phyloP scores from a whole-genome alignment of 2,113 vertebrate species.

The Isichthys henryi region DNA sequence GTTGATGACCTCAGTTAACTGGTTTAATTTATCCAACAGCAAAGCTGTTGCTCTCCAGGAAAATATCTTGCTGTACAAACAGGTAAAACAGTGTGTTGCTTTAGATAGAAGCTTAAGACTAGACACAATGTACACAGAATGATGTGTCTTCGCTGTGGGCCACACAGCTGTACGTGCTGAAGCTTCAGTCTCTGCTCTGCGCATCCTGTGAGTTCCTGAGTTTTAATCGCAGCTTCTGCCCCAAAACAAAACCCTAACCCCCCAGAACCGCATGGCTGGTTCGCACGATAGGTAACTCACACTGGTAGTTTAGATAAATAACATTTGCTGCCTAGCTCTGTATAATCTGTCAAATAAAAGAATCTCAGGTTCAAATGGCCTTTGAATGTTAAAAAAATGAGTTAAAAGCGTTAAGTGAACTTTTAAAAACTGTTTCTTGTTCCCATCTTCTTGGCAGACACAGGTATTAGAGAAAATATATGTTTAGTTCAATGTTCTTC shows the following conservation, averaged over 20 bases:
- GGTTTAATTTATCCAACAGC: neutral
- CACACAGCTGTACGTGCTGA: neutral
- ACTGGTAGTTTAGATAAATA: neutral
- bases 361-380: neutral
- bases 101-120: neutral
- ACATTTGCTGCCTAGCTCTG: neutral
- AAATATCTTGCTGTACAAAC: neutral
- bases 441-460: neutral
- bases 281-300: neutral
- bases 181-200: neutral
- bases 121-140: neutral
- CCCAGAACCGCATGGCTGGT: neutral
- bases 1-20: neutral
- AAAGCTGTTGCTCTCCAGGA: neutral
- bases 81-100: neutral
- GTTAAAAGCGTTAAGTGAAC: neutral
- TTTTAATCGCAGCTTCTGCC: neutral
- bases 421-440: neutral
- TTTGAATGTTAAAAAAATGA: neutral
- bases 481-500: neutral
- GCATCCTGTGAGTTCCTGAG: neutral
- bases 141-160: neutral
- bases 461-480: neutral
- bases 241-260: neutral
- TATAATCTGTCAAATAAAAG: neutral